Evolutionary conservation across 2,113 vertebrate genomes (phyloP).

Genomic region (Cyphomyrus discorhynchus): DNA sequence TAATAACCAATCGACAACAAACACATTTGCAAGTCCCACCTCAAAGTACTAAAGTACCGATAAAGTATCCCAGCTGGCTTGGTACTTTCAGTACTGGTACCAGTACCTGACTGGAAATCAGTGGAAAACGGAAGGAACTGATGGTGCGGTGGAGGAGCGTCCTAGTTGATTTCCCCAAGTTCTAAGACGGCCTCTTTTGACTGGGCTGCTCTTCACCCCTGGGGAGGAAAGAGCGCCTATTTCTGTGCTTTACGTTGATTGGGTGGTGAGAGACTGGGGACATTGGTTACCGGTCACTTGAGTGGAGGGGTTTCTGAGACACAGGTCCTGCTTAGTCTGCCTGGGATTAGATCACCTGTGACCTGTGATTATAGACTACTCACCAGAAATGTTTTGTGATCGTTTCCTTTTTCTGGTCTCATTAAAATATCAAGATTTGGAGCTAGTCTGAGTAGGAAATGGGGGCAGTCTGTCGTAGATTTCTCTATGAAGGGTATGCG

Average conservation of each 20-base stretch:
- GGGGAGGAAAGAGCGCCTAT: neutral
- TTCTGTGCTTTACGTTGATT: neutral
- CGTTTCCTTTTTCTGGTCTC: neutral
- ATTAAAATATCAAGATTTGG: neutral
- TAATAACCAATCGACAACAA: neutral
- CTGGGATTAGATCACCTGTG: neutral
- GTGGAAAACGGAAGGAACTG: neutral
- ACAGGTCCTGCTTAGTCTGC: neutral
- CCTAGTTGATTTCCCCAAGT: neutral
- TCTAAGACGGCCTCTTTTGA: neutral
- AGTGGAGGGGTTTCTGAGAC: neutral
- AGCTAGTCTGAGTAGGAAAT: neutral
- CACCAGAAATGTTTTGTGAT: neutral
- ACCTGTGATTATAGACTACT: neutral
- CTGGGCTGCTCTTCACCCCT: neutral
- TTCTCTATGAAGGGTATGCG: neutral
- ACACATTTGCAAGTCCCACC: neutral
- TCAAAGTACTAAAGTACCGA: neutral
- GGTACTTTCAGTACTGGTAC: neutral
- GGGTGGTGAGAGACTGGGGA: too few species aligned
- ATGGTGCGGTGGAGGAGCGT: neutral
- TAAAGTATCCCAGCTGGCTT: neutral
- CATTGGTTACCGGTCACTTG: neutral
- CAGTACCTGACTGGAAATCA: neutral
- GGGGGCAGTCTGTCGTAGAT: neutral